phyloP scores from a whole-genome alignment of 2,113 vertebrate genomes.

The Phrynosoma blainvillii region DNA sequence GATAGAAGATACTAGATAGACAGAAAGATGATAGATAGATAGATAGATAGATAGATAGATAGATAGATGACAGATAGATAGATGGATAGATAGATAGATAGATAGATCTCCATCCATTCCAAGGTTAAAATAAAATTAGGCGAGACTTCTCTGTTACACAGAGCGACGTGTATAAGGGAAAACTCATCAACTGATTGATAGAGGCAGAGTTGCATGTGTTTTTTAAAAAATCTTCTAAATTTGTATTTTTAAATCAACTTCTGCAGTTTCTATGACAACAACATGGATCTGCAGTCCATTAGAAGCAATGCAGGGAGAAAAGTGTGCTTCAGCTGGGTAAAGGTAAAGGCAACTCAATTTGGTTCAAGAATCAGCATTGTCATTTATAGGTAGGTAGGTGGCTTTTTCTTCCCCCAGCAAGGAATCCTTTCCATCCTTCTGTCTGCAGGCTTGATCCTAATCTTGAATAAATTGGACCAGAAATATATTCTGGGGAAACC shows the following conservation, averaged over 20 bases:
- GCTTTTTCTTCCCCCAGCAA: too few species aligned
- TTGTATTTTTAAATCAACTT: conserved; percentile 46
- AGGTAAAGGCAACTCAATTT: conserved; percentile 29
- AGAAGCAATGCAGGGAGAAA: conserved; percentile 50
- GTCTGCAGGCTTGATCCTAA: background rate
- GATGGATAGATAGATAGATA: too few species aligned
- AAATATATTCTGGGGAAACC: background rate
- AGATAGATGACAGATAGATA: too few species aligned
- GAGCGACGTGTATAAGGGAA: too few species aligned
- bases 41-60: too few species aligned
- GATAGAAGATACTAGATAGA: too few species aligned
- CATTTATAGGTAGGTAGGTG: background rate
- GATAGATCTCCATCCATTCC: too few species aligned
- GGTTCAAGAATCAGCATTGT: background rate
- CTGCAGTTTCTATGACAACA: conserved; percentile 76
- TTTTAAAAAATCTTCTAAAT: conserved; percentile 49
- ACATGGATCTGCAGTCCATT: conserved; percentile 63
- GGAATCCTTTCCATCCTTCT: too few species aligned
- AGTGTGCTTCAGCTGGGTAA: conserved; percentile 25
- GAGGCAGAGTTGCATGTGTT: background rate
- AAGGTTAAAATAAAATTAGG: too few species aligned
- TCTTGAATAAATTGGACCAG: conserved; percentile 25
- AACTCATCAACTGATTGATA: too few species aligned
- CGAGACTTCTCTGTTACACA: too few species aligned
- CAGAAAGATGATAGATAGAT: too few species aligned